Base-by-base conservation (phyloP, 2,797 vertebrate genomes). In the Sparidentex hasta region DNA sequence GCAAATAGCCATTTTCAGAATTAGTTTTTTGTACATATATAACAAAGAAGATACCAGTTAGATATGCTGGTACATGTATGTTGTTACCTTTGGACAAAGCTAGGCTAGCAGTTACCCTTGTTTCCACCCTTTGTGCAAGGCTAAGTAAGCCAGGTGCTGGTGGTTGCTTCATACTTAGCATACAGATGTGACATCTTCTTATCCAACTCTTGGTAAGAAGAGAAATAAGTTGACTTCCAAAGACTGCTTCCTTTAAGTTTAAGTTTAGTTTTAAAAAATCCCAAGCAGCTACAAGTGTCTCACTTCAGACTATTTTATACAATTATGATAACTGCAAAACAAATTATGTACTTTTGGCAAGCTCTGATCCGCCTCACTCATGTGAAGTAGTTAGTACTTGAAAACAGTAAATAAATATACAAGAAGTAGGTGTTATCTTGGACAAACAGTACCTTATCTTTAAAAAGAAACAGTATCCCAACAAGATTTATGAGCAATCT, bases 401-500 rank as follows among this genome's bases (percentile, higher is more conserved):
- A 62, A 50, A 50, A 62, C 14, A 55, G 11, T 12, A 27, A 4
- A 46, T 16, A 48, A 25, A 57, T 41, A 33, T 20, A 48, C 4
- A 51, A 56, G 23, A 67, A 18, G 38, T 25, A 44, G 44, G 55
- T 55, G 48, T 55, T 21, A 58, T 76, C 33, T 71, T 57, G n/a
- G 17, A 29, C 33, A 61, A 65, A 74, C 25, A 18, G 2, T 29
- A 17, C 8, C 27, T 57, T 21, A 25, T 11, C 7, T 73, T 73
- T n/a, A 33, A 55, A 70, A 70, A 58, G 33, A 68, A 55, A 41
- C 54, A 21, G 47, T 20, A 11, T n/a, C 43, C 55, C 25, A 61
- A 66, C 12, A 21, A 61, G 21, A 74, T 27, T 76, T 65, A 75
- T 29, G 55, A 46, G 65, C 52, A 20, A 44, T 47, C 21, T 61